Base-by-base conservation (phyloP, 2,797 vertebrate genomes). In the Channa striata region DNA sequence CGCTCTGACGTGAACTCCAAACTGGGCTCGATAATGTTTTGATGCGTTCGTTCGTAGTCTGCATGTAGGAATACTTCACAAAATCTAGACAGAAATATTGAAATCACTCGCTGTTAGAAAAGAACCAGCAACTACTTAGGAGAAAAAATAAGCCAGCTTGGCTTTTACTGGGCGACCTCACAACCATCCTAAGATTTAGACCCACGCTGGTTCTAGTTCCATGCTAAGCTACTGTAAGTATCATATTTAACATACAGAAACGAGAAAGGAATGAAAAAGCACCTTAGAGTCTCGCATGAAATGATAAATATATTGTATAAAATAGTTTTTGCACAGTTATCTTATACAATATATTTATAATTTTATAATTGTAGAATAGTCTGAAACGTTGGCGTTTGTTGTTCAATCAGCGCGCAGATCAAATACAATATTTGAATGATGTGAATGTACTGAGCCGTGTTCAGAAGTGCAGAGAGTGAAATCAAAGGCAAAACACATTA, bases 391-490 rank as follows among this genome's bases (percentile, higher is more conserved):
- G 47, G 12, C 6, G 23, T 36, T 49, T 36, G 39, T 23, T 61
- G 6, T 70, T 70, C 47, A 47, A 40, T 30, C 33, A 11, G 13
- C 40, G 40, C 8, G n/a, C 4, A 50, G 61, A 33, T 13, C 54
- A 1, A 59, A 54, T 7, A 21, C 17, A 8, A 7, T 52, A 11
- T 34, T 47, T 12, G 37, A 13, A 62, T 59, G 49, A 11, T 34
- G 40, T 12, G 37, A 13, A 62, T 59, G 49, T 48, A 34, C 11
- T 47, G 16, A 61, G 33, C 8, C 5, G n/a, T 44, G 53, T 59
- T 56, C 8, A 51, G n/a, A 49, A 49, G 52, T 9, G 30, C 33
- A 44, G 11, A 66, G 33, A 59, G n/a, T 8, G 7, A 57, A 63
- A 54, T n/a, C 5, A 46, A 69, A 63, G 43, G 7, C n/a, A n/a